Percentiles rank a stretch among this genome's conserved stretches.
Conservation (phyloP, 2,113 vertebrate species). For the Coryphaenoides rupestris region DNA sequence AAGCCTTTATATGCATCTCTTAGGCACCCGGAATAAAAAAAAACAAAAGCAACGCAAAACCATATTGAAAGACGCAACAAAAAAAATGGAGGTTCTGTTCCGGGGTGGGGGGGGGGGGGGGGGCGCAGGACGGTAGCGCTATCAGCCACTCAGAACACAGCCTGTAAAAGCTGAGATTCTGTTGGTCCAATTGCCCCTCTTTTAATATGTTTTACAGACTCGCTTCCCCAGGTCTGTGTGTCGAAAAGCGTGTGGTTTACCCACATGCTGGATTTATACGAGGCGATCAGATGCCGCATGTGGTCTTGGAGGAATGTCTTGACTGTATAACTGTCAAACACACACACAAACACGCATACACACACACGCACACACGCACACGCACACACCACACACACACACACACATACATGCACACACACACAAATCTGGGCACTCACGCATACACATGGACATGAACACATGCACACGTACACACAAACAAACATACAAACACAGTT, state of each 20-base stretch:
- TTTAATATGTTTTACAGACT: conserved; percentile 60
- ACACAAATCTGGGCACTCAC: no score
- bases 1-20: conserved; percentile 56
- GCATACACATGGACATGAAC: no score
- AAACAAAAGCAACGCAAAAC: conserved; percentile 36
- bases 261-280: conserved; percentile 24
- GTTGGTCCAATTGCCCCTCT: conserved; percentile 9
- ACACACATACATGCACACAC: no score
- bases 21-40: conserved; percentile 56
- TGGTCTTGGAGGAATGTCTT: background rate
- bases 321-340: background rate
- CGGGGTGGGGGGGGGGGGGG: conserved; percentile 32
- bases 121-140: conserved; percentile 43
- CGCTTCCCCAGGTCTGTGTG: conserved; percentile 48
- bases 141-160: conserved; percentile 51
- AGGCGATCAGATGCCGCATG: conserved; percentile 46
- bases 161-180: conserved; percentile 41
- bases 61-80: conserved; percentile 59
- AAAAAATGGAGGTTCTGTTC: conserved; percentile 40
- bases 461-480: no score
- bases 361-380: no score
- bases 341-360: no score
- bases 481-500: no score
- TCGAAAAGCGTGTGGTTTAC: conserved; percentile 20
- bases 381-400: no score